Evolutionary conservation across 2,113 vertebrate species (phyloP).

Genomic region (Pagrus major): DNA sequence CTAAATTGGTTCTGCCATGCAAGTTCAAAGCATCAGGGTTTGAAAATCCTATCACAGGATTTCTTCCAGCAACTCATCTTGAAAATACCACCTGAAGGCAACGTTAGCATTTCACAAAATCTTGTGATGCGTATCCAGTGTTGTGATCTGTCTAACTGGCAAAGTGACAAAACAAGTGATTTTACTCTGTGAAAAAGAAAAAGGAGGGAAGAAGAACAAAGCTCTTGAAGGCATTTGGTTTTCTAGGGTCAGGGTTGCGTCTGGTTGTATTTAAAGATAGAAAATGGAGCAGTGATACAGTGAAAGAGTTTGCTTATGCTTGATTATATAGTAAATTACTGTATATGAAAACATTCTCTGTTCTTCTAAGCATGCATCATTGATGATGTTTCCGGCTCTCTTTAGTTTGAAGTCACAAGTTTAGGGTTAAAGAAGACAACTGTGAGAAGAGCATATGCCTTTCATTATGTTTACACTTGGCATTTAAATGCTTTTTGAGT

Average conservation of each 20-base stretch:
- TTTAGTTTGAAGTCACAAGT: neutral
- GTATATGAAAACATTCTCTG: neutral
- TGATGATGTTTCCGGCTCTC: neutral
- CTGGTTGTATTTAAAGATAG: neutral
- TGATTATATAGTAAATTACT: neutral
- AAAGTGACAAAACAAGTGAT: constrained; percentile 24
- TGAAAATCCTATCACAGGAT: constrained; percentile 43
- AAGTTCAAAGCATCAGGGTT: constrained; percentile 46
- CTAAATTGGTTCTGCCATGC: constrained; percentile 30
- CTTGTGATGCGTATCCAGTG: constrained; percentile 48
- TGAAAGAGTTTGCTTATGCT: neutral
- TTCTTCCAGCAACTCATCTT: constrained; percentile 36
- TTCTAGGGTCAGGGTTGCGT: neutral
- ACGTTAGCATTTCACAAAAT: constrained; percentile 48
- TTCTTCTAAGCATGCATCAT: neutral
- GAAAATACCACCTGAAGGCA: constrained; percentile 29
- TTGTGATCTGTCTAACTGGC: constrained; percentile 29
- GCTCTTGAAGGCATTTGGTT: neutral
- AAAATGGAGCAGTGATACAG: neutral
- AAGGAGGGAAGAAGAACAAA: neutral
- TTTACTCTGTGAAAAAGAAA: neutral
- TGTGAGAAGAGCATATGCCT: neutral
- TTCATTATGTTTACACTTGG: neutral
- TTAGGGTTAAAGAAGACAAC: neutral
- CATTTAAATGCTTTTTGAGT: constrained; percentile 1